These are phyloP conservation scores for Acipenser transmontanus DNA, from an alignment of 2,797 vertebrate species.

Conservation along the genomic window DNA sequence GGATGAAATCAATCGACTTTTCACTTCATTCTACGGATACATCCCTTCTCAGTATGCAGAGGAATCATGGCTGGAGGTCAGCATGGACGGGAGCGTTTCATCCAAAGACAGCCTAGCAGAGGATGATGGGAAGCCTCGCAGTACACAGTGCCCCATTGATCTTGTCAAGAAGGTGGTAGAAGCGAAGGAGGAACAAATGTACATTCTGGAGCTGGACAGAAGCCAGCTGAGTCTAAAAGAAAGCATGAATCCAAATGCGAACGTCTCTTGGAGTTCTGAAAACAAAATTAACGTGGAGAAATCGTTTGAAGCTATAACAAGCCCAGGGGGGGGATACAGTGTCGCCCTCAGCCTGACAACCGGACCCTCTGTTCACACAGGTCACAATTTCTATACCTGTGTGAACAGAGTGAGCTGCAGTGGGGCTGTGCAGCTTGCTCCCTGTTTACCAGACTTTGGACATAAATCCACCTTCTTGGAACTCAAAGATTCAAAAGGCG, in stretches of 20 bases:
- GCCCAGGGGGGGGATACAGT: conserved; percentile 45
- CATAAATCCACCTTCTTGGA: conserved; percentile 14
- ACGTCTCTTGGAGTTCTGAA: background rate
- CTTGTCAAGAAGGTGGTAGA: background rate
- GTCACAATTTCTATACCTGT: conserved; percentile 61
- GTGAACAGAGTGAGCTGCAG: conserved; percentile 48
- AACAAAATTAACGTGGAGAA: background rate
- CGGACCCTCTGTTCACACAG: background rate
- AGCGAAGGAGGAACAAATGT: rapidly evolving
- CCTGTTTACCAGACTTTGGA: conserved; percentile 32
- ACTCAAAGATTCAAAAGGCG: background rate
- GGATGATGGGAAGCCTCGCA: background rate
- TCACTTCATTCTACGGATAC: conserved; percentile 54
- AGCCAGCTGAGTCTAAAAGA: background rate
- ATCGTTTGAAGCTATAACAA: conserved; percentile 12
- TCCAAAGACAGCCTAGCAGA: background rate
- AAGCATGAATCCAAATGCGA: background rate
- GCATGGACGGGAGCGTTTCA: conserved; percentile 22
- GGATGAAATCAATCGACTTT: conserved; percentile 57
- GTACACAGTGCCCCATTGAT: background rate
- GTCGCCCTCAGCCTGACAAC: conserved; percentile 20
- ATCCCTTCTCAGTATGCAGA: conserved; percentile 39
- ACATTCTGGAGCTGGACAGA: background rate
- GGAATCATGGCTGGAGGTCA: conserved; percentile 53
- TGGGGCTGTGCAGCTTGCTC: conserved; percentile 56